phyloP scores from a whole-genome alignment of 2,113 vertebrate genomes.

The Aspiorhynchus laticeps region DNA sequence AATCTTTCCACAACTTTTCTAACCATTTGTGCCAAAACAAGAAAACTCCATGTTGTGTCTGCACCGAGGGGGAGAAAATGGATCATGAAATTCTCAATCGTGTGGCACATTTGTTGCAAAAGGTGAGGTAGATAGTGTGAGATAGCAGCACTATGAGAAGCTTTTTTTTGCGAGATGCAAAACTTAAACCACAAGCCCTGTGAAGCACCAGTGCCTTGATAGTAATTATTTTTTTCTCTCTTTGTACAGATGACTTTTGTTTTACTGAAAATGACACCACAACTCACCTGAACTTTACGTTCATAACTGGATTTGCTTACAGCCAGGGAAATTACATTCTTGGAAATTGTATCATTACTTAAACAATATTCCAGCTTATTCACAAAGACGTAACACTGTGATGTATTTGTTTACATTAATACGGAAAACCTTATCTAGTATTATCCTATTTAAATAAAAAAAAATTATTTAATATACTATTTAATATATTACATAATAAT shows the following conservation, averaged over 20 bases:
- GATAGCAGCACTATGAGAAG: background rate
- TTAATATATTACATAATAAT: background rate
- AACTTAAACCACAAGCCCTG: conserved; percentile 20
- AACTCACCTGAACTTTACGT: conserved; percentile 13
- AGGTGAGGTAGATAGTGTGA: conserved; percentile 4
- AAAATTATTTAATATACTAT: background rate
- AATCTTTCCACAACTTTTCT: conserved; percentile 48
- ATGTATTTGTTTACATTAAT: conserved; percentile 54
- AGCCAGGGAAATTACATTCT: conserved; percentile 27
- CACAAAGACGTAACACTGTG: conserved; percentile 44
- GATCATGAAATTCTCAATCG: conserved; percentile 19
- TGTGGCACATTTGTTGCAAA: conserved; percentile 30
- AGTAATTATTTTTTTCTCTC: background rate
- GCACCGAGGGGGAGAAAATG: background rate
- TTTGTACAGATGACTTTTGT: conserved; percentile 10
- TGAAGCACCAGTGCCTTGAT: conserved; percentile 19
- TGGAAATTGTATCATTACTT: conserved; percentile 16
- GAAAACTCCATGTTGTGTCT: background rate
- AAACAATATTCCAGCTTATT: conserved; percentile 33
- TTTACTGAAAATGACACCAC: conserved; percentile 37
- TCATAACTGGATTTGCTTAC: conserved; percentile 37
- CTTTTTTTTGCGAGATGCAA: conserved; percentile 34
- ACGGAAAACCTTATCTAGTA: conserved; percentile 28
- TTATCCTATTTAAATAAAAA: background rate
- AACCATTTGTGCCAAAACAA: conserved; percentile 12